A percentile compares a stretch with the other conserved stretches of the same genome.
These are phyloP conservation scores for Microplitis deprimator DNA, from an alignment of 2,888 invertebrate species.

Conservation along the genomic window DNA sequence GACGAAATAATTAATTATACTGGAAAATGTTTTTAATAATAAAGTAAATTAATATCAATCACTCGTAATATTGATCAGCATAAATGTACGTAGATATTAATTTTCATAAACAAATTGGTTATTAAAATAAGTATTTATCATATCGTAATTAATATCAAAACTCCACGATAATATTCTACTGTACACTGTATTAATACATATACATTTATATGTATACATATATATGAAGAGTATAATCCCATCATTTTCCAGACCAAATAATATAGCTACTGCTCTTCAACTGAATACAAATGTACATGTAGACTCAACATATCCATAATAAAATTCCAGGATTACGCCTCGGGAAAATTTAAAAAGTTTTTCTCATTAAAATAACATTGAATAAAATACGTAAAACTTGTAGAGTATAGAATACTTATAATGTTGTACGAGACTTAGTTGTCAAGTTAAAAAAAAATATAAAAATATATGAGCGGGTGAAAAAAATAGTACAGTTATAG, in stretches of 20 bases:
- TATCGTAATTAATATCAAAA: background rate
- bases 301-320: background rate
- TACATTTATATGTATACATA: background rate
- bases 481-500: too few relatives aligned
- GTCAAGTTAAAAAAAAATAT: background rate
- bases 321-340: background rate
- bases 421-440: background rate
- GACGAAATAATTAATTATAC: background rate
- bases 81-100: background rate
- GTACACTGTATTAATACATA: background rate
- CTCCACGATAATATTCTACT: background rate
- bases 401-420: background rate
- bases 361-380: background rate
- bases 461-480: background rate
- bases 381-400: background rate
- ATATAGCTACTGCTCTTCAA: background rate
- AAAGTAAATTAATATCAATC: background rate
- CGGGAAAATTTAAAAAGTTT: constrained; percentile 1
- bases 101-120: background rate
- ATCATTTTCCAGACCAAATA: background rate
- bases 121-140: background rate
- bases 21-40: background rate
- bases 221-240: background rate
- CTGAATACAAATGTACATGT: background rate
- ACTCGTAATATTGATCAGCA: background rate